These are phyloP conservation scores for Mesopsocus fuscifrons DNA, from an alignment of 2,888 invertebrate genomes.

Conservation along the genomic window DNA sequence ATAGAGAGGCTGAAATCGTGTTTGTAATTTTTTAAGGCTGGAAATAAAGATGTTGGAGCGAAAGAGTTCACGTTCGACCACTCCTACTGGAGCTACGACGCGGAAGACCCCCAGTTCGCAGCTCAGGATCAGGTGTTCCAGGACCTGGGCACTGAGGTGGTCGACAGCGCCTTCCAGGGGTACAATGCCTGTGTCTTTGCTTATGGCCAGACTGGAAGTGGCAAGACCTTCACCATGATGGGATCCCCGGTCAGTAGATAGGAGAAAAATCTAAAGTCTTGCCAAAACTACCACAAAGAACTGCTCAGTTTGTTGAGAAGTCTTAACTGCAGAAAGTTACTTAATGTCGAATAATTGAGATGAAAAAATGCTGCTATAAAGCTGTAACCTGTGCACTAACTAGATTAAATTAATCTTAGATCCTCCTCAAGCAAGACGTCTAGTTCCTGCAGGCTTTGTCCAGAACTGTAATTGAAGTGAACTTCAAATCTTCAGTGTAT, in stretches of 20 bases:
- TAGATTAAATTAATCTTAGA: too few relatives aligned
- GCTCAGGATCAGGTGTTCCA: slow-evolving; percentile 60
- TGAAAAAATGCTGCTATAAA: too few relatives aligned
- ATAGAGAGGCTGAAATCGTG: too few relatives aligned
- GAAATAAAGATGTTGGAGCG: background rate
- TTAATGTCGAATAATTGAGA: too few relatives aligned
- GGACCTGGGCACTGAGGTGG: slow-evolving; percentile 57
- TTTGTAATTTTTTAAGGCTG: background rate
- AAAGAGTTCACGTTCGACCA: slow-evolving; percentile 60
- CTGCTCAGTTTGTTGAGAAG: too few relatives aligned
- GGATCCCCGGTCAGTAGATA: slow-evolving; percentile 40
- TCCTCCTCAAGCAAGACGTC: too few relatives aligned
- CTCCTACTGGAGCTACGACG: slow-evolving; percentile 71
- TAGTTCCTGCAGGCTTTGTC: too few relatives aligned
- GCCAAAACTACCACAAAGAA: too few relatives aligned
- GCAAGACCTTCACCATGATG: slow-evolving; percentile 88
- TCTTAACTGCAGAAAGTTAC: too few relatives aligned
- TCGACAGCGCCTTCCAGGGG: slow-evolving; percentile 62
- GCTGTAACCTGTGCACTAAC: too few relatives aligned
- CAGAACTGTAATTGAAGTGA: too few relatives aligned
- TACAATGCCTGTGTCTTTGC: slow-evolving; percentile 86
- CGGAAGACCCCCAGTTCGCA: slow-evolving; percentile 47
- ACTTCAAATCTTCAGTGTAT: too few relatives aligned
- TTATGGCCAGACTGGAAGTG: slow-evolving; percentile 81
- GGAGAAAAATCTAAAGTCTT: background rate